phyloP scores from a whole-genome alignment of 2,888 invertebrate species.

The Sesamia inferens region DNA sequence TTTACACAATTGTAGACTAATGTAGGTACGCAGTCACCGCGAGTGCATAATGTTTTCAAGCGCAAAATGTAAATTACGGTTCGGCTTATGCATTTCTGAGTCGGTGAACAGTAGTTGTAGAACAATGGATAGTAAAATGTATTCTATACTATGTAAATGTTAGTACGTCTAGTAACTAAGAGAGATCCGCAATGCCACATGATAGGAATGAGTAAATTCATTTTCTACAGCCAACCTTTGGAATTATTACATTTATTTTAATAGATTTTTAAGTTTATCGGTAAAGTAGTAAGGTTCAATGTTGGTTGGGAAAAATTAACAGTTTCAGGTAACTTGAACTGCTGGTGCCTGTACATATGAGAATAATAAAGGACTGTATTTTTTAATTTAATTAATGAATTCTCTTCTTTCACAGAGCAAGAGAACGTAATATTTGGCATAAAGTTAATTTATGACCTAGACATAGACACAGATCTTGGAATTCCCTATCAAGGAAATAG shows the following conservation, averaged over 20 bases:
- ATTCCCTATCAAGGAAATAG: no score
- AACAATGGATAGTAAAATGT: conserved; percentile 65
- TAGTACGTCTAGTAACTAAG: conserved; percentile 24
- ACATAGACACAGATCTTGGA: background rate
- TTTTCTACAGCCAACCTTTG: conserved; percentile 4
- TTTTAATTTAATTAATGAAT: background rate
- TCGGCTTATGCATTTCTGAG: conserved; percentile 55
- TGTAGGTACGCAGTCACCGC: conserved; percentile 22
- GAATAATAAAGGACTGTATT: background rate
- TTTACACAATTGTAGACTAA: conserved; percentile 24
- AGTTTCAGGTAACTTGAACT: no score
- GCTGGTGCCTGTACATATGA: background rate
- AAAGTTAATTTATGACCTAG: background rate
- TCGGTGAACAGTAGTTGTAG: conserved; percentile 53
- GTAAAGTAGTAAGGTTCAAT: no score
- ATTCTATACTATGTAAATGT: conserved; percentile 45
- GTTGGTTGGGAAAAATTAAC: no score
- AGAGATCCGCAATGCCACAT: conserved; percentile 28
- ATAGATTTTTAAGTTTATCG: no score
- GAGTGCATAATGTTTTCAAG: conserved; percentile 51
- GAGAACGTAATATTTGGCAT: background rate
- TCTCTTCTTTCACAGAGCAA: background rate
- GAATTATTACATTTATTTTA: background rate
- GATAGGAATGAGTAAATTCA: conserved; percentile 28
- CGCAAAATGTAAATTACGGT: conserved; percentile 59